Evolutionary conservation across 2,888 invertebrate genomes (phyloP).

Genomic region (Baronia brevicornis): DNA sequence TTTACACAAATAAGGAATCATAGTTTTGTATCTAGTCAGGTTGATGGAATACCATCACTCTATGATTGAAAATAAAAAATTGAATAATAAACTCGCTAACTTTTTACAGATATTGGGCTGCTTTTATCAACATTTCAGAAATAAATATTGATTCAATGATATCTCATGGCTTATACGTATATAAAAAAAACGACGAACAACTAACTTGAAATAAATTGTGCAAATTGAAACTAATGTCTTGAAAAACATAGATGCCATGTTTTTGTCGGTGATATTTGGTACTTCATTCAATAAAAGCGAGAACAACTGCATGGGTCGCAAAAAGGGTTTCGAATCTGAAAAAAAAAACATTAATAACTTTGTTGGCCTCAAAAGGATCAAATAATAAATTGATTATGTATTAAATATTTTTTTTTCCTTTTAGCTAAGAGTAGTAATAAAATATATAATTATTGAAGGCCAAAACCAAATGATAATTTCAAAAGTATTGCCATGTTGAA

Average conservation of each 20-base stretch:
- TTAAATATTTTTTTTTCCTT: neutral
- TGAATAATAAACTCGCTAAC: too few relatives aligned
- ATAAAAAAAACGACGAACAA: conserved; percentile 16
- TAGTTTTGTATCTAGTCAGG: too few relatives aligned
- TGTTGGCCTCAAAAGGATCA: neutral
- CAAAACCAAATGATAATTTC: too few relatives aligned
- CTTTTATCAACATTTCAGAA: too few relatives aligned
- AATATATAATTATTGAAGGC: too few relatives aligned
- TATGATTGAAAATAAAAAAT: conserved; percentile 5
- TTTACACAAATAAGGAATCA: too few relatives aligned
- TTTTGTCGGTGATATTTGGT: conserved; percentile 72
- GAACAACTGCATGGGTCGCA: conserved; percentile 74
- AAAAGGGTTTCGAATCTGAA: conserved; percentile 36
- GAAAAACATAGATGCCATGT: conserved; percentile 73
- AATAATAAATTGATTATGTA: neutral
- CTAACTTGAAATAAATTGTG: conserved; percentile 77
- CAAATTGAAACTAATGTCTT: conserved; percentile 73
- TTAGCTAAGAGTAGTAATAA: too few relatives aligned
- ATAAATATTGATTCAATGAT: too few relatives aligned
- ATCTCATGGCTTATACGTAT: neutral
- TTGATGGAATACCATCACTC: neutral
- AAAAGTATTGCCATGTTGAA: too few relatives aligned
- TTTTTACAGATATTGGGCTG: too few relatives aligned
- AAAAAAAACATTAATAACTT: conserved; percentile 12
- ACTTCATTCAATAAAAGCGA: conserved; percentile 80